Base-by-base conservation (phyloP, 2,797 vertebrate genomes). In the Eutrigla gurnardus region DNA sequence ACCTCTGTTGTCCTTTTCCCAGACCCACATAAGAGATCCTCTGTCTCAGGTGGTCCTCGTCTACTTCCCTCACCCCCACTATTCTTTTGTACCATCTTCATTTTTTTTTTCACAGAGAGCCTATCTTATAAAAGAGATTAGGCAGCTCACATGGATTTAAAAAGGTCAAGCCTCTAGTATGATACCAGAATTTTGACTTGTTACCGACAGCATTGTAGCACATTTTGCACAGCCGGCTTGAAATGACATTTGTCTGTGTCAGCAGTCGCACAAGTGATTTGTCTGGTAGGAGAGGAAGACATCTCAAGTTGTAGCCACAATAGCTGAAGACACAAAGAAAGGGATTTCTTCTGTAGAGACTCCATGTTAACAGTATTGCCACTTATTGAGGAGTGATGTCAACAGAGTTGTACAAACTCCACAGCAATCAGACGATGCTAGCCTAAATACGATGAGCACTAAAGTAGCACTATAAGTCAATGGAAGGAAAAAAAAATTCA, bases 1-100 rank as follows among this genome's bases (percentile, higher is more conserved):
- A 73, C 62, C 82, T 83, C 58, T 82, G 71, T 88, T 85, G 75
- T 91, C 79, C 64, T 83, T 77, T 78, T 89, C 81, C 52, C 57
- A 75, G 66, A 87, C 71, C 83, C 70, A 86, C 81, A 90, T 42
- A 83, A 73, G 75, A 70, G 78, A 75, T 82, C 64, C 54, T 83
- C 80, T 88, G 79, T 89, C 78, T 86, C 82, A 65, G 70, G 57
- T 72, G 80, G 78, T 75, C 62, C 46, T 72, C n/a, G 60, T 60
- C 66, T 57, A 18, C 61, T 70, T 54, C 52, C 18, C 17, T 65
- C 12, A 43, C 36, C 49, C 11, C 5, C n/a, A 54, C 46, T 14
- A 18, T 17, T 79, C 33, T 66, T 70, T 68, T 65, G 3, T 50
- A 4, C n/a, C 12, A 18, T 71, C 50, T 78, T 49, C 62, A 63